Base-by-base conservation (phyloP, 92 coral and sea anemone genomes). In the Bergia sp. region DNA sequence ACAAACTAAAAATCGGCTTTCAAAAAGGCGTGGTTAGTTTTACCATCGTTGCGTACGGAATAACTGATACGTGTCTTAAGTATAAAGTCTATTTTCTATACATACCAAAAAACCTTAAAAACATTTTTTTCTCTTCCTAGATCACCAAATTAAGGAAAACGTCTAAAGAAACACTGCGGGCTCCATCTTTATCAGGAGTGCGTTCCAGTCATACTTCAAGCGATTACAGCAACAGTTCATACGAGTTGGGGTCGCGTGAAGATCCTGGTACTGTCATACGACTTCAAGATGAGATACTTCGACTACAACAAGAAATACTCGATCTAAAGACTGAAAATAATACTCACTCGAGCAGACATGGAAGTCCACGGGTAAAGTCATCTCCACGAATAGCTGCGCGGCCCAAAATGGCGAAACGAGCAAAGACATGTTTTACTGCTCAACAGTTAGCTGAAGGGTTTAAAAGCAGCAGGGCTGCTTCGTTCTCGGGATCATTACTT, bases 401-500 rank as follows among this genome's bases (percentile, higher is more conserved):
- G 10, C 94, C 92, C 0, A 77, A 44, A 74, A 90, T 94, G 37
- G 69, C 86, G 6, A 90, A 82, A 45, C 97, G 97, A 5, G 88
- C 97, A 12, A 83, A 89, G 37, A 94, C 97, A 18, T 92, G 92
- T 75, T 77, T 83, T 5, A 73, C 86, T 43, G 29, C 91, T 10
- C 47, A 90, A 45, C 88, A 91, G 71, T 21, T 91, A 82, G 50
- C 75, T 13, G 91, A 76, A 39, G 80, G 80, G 23, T 76, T 76
- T 76, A 76, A 18, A 44, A 76, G 45, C 53, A 76, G 15, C 12
- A 76, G 80, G 15, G 49, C 80, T 5, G 43, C 80, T 5, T 76
- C 80, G 18, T 76, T 76, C 43, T 76, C 80, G 12, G 80, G 50
- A 4, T 76, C 80, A 39, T 3, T 38, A 6, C 41, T 76, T 44